These are phyloP conservation scores for Chinchilla lanigera DNA, from an alignment of 2,113 vertebrate genomes.

Conservation along the genomic window DNA sequence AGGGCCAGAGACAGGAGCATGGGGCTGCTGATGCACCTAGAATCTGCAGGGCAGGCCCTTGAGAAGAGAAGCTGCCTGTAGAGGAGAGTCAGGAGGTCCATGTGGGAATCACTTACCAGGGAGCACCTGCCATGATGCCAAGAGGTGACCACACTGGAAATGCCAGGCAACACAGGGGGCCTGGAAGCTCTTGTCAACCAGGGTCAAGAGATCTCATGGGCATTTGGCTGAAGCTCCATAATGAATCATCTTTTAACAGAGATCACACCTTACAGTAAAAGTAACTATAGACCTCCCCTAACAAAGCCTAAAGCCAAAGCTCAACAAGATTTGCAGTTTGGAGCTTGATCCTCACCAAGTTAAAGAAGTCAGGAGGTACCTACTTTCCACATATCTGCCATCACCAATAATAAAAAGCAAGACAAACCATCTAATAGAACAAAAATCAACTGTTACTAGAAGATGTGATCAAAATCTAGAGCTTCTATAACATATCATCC, in stretches of 20 bases:
- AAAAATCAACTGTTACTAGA: not conserved
- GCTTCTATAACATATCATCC: not conserved
- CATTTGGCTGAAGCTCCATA: too few relatives aligned
- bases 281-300: not conserved
- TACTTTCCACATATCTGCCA: not conserved
- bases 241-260: not conserved
- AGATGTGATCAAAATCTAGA: not conserved
- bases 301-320: not conserved
- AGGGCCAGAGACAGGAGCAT: not conserved
- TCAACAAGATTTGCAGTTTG: not conserved
- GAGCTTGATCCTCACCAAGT: not conserved
- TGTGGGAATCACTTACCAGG: not conserved
- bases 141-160: too few relatives aligned
- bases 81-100: not conserved
- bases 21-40: too few relatives aligned
- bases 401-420: not conserved
- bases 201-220: not conserved
- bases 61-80: not conserved
- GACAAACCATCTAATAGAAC: not conserved
- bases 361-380: not conserved
- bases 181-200: not conserved
- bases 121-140: not conserved
- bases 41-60: not conserved
- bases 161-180: not conserved
- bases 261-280: not conserved